Base-by-base conservation (phyloP, 1,140 invertebrate species). In the Zaprionus capensis region DNA sequence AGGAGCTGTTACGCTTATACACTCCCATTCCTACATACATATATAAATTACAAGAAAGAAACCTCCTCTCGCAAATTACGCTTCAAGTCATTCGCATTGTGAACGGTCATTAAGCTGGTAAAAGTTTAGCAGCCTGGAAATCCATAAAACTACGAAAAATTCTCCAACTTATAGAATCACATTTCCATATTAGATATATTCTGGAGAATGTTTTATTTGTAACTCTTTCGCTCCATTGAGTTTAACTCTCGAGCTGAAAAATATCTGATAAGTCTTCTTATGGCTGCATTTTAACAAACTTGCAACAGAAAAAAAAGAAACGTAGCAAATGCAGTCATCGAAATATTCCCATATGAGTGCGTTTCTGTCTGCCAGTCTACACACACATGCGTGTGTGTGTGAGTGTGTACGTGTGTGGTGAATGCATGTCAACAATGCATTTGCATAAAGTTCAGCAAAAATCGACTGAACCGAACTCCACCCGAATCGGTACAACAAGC, bases 381-480 rank as follows among this genome's bases (percentile, higher is more conserved):
- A 34, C 9, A 11, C 31, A 34, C 9, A 72, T 44, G 53, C 66
- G 9, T 38, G 15, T 17, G 41, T 44, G 41, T 9, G 41, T 65
- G 53, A 44, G 63, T 55, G 68, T 73, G 63, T 68, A 71, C 68
- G 51, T 41, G 58, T 78, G 46, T 44, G 41, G 20, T 22, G 46
- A 63, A 59, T 71, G 68, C 70, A 66, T 82, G 79, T 82, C 65
- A 84, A 82, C 72, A 84, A 67, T 77, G 81, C 64, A 91, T 91
- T 91, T 91, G 87, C 88, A 91, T 91, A 83, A 81, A 78, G 75
- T 84, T 84, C 41, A 70, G 17, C 58, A 75, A 67, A 73, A 80
- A 72, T 64, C 71, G 63, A 63, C 55, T 46, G 41, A 59, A 61
- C 24, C 26, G 15, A 68, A 28, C 44, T 49, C n/a, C 36, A 22